These are phyloP conservation scores for Tragelaphus buxtoni DNA, from an alignment of 2,113 vertebrate genomes.

Conservation along the genomic window DNA sequence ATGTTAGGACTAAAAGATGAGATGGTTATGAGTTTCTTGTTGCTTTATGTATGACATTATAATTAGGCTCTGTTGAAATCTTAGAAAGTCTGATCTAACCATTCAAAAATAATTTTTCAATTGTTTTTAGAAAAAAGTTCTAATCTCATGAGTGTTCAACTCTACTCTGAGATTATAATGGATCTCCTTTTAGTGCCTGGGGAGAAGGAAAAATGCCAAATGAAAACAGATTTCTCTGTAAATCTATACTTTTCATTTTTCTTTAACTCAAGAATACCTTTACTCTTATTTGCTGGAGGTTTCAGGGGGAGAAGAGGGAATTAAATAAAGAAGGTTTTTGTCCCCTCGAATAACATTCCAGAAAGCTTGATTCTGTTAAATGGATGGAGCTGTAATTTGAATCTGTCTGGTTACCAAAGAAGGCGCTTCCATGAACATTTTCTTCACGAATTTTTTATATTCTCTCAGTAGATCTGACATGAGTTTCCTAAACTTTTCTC, in stretches of 20 bases:
- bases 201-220: slow-evolving; percentile 46
- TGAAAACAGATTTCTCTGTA: slow-evolving; percentile 58
- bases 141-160: slow-evolving; percentile 37
- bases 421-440: slow-evolving; percentile 11
- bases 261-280: slow-evolving; percentile 41
- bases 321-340: slow-evolving; percentile 59
- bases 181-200: slow-evolving; percentile 19
- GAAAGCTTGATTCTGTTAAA: slow-evolving; percentile 47
- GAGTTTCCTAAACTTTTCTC: slow-evolving; percentile 26
- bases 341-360: slow-evolving; percentile 42
- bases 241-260: slow-evolving; percentile 56
- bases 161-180: slow-evolving; percentile 49
- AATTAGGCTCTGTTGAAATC: slow-evolving; percentile 8
- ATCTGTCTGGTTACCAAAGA: slow-evolving; percentile 28
- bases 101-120: slow-evolving; percentile 40
- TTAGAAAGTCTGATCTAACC: not conserved
- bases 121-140: slow-evolving; percentile 34
- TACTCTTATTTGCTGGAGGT: slow-evolving; percentile 18
- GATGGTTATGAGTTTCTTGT: not conserved
- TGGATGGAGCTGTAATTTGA: slow-evolving; percentile 44
- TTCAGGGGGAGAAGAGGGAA: slow-evolving; percentile 19
- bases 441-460: slow-evolving; percentile 33
- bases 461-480: not conserved
- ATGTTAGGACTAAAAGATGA: not conserved
- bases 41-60: not conserved